Base-by-base conservation (phyloP, 37 sponge, comb jelly and placozoan genomes). In the Halichondria panicea region DNA sequence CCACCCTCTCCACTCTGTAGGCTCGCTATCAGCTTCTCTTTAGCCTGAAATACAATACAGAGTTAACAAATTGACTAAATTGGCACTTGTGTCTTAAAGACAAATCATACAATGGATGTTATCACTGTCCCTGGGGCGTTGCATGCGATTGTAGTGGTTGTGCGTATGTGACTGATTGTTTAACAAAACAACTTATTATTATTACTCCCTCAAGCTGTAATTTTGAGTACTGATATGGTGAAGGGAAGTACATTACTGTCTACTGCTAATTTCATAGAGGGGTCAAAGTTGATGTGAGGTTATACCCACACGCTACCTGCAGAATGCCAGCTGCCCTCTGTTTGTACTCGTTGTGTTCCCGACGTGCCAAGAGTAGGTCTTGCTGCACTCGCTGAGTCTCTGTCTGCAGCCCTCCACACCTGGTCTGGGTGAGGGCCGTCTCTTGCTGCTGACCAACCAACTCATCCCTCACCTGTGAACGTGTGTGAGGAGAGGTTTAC, bases 331-430 rank as follows among this genome's bases (percentile, higher is more conserved):
- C 40, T 11, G 93, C 93, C 43, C 77, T 84, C 56, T 84, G 78
- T 62, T 85, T 88, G 67, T 93, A 93, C 15, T 93, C 93, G 0
- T 66, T 56, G 61, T 84, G 71, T 36, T 93, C 89, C 37, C 77
- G 66, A 54, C 69, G 71, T 30, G 77, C 58, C 41, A 44, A 24
- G 2, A 56, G 58, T 7, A 76, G 68, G 30, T 90, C 81, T 50
- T 54, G 68, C 31, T 71, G 68, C 2, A 53, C 63, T 32, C 48
- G 34, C 60, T 57, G 53, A 28, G 84, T 63, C 21, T 70, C 24
- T 13, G 61, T 52, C 36, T 78, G 85, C 33, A 40, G 63, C 44
- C 78, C 85, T 0, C 55, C 32, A 11, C 18, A 21, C 63, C 64
- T 70, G 15, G 52, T 56, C 46, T 78, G 85, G 35, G 72, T 54